Evolutionary conservation across 37 sponge, comb jelly and placozoan species (phyloP).

Genomic region (Oscarella lobularis): DNA sequence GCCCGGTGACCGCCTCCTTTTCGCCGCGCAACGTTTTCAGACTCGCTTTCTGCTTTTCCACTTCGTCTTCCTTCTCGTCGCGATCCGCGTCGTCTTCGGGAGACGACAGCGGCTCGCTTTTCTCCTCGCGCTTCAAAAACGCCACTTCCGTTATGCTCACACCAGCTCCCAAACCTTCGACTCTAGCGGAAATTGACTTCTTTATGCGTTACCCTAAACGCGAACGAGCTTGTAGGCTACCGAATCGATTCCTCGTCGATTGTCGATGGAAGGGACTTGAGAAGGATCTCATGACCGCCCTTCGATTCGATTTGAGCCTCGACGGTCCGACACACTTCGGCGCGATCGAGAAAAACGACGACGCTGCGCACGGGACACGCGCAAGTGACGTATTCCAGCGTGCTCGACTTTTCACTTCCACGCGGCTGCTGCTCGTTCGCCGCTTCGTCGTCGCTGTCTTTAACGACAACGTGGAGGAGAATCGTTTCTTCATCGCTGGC

Average conservation of each 20-base stretch:
- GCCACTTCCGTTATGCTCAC: background rate
- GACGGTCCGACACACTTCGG: constrained; percentile 45
- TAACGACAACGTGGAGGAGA: too few species aligned
- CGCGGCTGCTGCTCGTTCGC: too few species aligned
- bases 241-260: constrained; percentile 57
- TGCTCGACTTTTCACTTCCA: too few species aligned
- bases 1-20: background rate
- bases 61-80: background rate
- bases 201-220: background rate
- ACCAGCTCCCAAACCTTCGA: background rate
- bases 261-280: constrained; percentile 37
- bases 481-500: too few species aligned
- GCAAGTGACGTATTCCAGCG: too few species aligned
- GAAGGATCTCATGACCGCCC: constrained; percentile 34
- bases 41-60: background rate
- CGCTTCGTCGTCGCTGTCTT: too few species aligned
- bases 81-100: too few species aligned
- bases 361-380: constrained; percentile 30
- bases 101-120: too few species aligned
- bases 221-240: background rate
- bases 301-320: background rate
- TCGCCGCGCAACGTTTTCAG: background rate
- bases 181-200: background rate
- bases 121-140: background rate
- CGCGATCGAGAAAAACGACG: constrained; percentile 52